Evolutionary conservation across 2,888 invertebrate species (phyloP).

Genomic region (Maniola hyperantus): DNA sequence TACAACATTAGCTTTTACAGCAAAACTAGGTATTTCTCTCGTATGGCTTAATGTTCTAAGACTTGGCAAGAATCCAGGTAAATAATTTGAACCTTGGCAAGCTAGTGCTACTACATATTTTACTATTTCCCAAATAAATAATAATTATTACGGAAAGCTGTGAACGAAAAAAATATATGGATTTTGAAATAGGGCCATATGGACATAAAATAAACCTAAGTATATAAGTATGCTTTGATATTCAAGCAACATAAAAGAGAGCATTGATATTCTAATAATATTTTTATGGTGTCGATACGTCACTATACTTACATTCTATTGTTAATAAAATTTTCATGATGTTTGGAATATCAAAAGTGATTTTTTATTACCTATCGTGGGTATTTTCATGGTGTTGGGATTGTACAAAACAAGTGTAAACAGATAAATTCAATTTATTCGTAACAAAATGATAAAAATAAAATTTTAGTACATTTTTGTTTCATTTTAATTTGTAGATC

Average conservation of each 20-base stretch:
- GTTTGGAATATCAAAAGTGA: neutral
- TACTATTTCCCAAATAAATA: neutral
- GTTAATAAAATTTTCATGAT: constrained; percentile 3
- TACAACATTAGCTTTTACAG: neutral
- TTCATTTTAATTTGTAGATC: too few species aligned
- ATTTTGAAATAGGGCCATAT: neutral
- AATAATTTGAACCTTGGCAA: constrained; percentile 9
- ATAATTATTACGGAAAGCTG: neutral
- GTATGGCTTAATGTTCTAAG: neutral
- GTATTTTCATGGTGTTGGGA: neutral
- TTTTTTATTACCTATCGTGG: neutral
- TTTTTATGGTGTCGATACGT: neutral
- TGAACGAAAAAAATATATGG: neutral
- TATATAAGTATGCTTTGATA: neutral
- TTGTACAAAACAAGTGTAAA: too few species aligned
- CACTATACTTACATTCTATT: neutral
- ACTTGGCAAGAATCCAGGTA: neutral
- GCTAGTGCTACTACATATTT: neutral
- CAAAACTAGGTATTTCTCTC: neutral
- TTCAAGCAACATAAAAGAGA: neutral
- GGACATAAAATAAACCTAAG: neutral
- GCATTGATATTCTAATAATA: neutral
- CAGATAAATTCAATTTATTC: too few species aligned
- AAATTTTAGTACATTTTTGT: too few species aligned
- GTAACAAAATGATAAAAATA: too few species aligned